Percentiles rank a stretch among this genome's conserved stretches.
These are phyloP conservation scores for Tortricodes alternella DNA, from an alignment of 2,888 invertebrate genomes.

Conservation along the genomic window DNA sequence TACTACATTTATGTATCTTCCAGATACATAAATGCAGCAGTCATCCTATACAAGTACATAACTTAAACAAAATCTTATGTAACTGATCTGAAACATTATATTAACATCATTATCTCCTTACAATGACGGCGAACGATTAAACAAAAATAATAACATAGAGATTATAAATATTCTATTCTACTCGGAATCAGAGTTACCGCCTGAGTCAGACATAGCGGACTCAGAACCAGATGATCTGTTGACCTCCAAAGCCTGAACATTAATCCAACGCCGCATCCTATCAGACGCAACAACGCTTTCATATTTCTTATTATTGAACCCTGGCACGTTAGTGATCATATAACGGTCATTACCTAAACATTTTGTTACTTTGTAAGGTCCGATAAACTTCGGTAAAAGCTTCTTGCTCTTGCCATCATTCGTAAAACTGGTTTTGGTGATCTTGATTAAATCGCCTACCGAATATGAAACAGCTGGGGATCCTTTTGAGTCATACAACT, in stretches of 20 bases:
- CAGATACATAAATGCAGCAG: too few relatives aligned
- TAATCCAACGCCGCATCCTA: slow-evolving; percentile 1
- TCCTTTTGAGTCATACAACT: background rate
- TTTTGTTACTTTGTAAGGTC: background rate
- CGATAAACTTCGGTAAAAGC: background rate
- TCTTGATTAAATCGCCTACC: slow-evolving; percentile 1
- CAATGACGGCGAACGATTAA: too few relatives aligned
- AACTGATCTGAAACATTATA: too few relatives aligned
- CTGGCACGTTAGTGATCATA: background rate
- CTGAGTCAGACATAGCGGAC: background rate
- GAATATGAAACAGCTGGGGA: slow-evolving; percentile 15
- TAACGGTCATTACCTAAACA: background rate
- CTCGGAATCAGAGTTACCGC: background rate
- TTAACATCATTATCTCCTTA: too few relatives aligned
- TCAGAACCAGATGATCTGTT: background rate
- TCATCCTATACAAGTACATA: too few relatives aligned
- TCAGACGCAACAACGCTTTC: background rate
- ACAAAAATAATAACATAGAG: too few relatives aligned
- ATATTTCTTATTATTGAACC: background rate
- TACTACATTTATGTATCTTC: too few relatives aligned
- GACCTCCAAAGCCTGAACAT: background rate
- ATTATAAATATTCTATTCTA: too few relatives aligned
- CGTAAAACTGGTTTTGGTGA: slow-evolving; percentile 1
- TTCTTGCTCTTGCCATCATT: background rate
- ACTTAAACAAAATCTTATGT: too few relatives aligned